Evolutionary conservation across 2,113 vertebrate genomes (phyloP).

Genomic region (Leptobrachium leishanense): DNA sequence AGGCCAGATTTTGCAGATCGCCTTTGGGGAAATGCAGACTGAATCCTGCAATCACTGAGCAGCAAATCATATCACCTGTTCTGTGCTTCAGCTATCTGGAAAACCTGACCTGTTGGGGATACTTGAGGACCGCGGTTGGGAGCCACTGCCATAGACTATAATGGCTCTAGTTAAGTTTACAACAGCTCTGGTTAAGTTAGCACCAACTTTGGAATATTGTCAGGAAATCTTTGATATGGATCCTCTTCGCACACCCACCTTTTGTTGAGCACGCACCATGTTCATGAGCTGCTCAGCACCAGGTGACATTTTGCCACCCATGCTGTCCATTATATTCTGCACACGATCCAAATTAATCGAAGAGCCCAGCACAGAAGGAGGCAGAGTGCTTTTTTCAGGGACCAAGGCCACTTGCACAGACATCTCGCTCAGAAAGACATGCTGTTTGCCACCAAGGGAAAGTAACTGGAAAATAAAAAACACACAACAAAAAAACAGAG

Average conservation of each 20-base stretch:
- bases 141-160: too few relatives aligned
- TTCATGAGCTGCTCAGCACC: slow-evolving; percentile 91
- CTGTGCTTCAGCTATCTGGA: too few relatives aligned
- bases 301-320: slow-evolving; percentile 85
- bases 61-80: too few relatives aligned
- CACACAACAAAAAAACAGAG: neutral
- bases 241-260: slow-evolving; percentile 61
- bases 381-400: slow-evolving; percentile 48
- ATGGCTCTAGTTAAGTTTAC: too few relatives aligned
- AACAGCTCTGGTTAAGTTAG: too few relatives aligned
- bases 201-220: too few relatives aligned
- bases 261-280: slow-evolving; percentile 88
- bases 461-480: slow-evolving; percentile 71
- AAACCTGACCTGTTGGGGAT: too few relatives aligned
- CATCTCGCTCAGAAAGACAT: slow-evolving; percentile 71
- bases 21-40: too few relatives aligned
- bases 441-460: slow-evolving; percentile 77
- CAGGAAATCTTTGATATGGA: too few relatives aligned
- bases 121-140: too few relatives aligned
- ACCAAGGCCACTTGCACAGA: slow-evolving; percentile 62
- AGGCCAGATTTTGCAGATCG: too few relatives aligned
- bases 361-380: slow-evolving; percentile 51
- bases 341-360: slow-evolving; percentile 83
- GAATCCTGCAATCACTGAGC: too few relatives aligned
- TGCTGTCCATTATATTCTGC: slow-evolving; percentile 82